A percentile compares a stretch with the other conserved stretches of the same genome.
phyloP scores from a whole-genome alignment of 2,797 vertebrate genomes.

The Alcedo atthis region DNA sequence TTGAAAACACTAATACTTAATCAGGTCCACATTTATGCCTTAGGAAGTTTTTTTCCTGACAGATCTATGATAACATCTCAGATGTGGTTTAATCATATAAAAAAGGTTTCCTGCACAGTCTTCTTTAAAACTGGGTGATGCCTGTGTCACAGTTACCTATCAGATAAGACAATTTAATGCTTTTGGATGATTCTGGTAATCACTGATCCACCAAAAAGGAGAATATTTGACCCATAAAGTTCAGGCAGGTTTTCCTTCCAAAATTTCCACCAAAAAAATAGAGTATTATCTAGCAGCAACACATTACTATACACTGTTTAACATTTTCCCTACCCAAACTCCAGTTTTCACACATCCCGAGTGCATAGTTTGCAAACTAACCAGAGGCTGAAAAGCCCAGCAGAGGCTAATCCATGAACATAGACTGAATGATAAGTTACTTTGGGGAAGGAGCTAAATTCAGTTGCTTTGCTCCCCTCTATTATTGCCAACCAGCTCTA shows the following conservation, averaged over 20 bases:
- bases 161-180: neutral
- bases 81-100: neutral
- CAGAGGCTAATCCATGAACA: constrained; percentile 25
- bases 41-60: neutral
- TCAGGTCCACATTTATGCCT: neutral
- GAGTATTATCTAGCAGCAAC: neutral
- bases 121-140: neutral
- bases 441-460: neutral
- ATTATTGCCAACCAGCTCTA: neutral
- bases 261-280: neutral
- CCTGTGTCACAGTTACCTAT: neutral
- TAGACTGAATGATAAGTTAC: constrained; percentile 31
- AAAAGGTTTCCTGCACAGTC: neutral
- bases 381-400: constrained; percentile 13
- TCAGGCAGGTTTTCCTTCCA: neutral
- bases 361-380: neutral
- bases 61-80: neutral
- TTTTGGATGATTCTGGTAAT: neutral
- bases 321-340: neutral
- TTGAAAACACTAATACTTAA: neutral
- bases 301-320: neutral
- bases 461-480: neutral
- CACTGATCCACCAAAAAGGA: neutral
- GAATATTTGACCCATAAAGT: neutral
- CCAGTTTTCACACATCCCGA: neutral